Evolutionary conservation across 1,140 invertebrate species (phyloP), one percentile per base, ranked within the genome.

Genomic region (Danaus melanippus): DNA sequence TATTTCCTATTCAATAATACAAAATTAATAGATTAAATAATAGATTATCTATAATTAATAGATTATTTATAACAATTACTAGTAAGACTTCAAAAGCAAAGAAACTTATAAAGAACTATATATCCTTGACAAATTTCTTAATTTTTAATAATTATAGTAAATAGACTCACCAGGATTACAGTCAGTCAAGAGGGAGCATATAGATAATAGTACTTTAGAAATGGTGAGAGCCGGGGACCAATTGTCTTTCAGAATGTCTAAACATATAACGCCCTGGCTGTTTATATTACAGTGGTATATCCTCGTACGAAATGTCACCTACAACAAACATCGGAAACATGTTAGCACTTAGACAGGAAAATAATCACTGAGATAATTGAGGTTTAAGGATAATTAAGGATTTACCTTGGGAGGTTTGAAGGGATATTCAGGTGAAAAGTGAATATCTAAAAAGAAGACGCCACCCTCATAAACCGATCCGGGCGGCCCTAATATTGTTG

Each of bases 261-360:
- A 89, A 84, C 96, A 98, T 78, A 98, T 98, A 15, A 97, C 95
- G 67, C 96, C 96, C 89, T 97, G 96, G 86, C 95, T 97, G 88
- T 98, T 98, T 80, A 98, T 98, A 88, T 98, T 98, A 90, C 96
- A 98, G 76, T 98, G 96, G 83, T 98, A 98, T 86, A 98, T 98
- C 71, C 96, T 92, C 58, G 96, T 97, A 66, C 96, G 92, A 90
- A 99, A 99, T 84, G 96, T 97, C 48, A 99, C 96, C 94, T 96
- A 81, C 21, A 89, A 86, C 6, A 52, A 32, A 39, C 54, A 49
- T 3, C 15, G 12, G 42, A 42, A 51, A 50, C 39, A 45, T 55
- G 42, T 53, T 58, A 32, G 15, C 3, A 15, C 15, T n/a, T 21
- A 21, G 1, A 32, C 21, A 32, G 21, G 7, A 32, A 32, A 32